Evolutionary conservation across 1,140 invertebrate genomes (phyloP).

Genomic region (Bacillus rossius): DNA sequence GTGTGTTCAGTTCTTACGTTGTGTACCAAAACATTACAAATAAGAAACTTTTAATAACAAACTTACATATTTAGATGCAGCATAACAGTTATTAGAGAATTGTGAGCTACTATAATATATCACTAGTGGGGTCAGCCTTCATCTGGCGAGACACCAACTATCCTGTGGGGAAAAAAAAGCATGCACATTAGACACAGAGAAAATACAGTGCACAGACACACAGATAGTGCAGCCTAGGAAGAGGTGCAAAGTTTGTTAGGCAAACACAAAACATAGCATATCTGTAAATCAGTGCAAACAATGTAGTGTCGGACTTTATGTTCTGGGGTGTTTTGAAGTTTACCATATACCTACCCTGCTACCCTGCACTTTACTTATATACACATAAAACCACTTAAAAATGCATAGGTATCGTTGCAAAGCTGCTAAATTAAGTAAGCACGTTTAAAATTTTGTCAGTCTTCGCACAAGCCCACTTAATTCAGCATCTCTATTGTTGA

Average conservation of each 20-base stretch:
- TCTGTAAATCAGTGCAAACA: constrained; percentile 6
- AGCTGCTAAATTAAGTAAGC: too few relatives aligned
- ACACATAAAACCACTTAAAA: too few relatives aligned
- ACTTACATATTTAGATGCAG: constrained; percentile 14
- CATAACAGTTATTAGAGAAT: constrained; percentile 10
- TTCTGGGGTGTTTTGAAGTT: constrained; percentile 20
- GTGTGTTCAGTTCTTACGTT: constrained; percentile 15
- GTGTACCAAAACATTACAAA: constrained; percentile 9
- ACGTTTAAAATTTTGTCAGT: too few relatives aligned
- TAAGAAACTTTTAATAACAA: constrained; percentile 13
- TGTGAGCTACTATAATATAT: constrained; percentile 10
- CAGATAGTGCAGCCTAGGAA: constrained; percentile 8
- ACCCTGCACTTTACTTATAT: too few relatives aligned
- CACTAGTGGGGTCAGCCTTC: constrained; percentile 6
- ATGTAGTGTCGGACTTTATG: constrained; percentile 15
- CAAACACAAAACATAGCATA: constrained; percentile 14
- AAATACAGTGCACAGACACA: constrained; percentile 11
- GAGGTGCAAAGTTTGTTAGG: constrained; percentile 14
- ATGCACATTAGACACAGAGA: constrained; percentile 11
- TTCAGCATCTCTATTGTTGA: too few relatives aligned
- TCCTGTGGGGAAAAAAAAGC: constrained; percentile 12
- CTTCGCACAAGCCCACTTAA: too few relatives aligned
- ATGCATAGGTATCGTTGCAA: too few relatives aligned
- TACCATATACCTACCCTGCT: constrained; percentile 19
- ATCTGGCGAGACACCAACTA: constrained; percentile 4